Percentiles rank a stretch among this genome's conserved stretches.
These are phyloP conservation scores for Nephila pilipes DNA, from an alignment of 1,140 invertebrate genomes.

Conservation along the genomic window DNA sequence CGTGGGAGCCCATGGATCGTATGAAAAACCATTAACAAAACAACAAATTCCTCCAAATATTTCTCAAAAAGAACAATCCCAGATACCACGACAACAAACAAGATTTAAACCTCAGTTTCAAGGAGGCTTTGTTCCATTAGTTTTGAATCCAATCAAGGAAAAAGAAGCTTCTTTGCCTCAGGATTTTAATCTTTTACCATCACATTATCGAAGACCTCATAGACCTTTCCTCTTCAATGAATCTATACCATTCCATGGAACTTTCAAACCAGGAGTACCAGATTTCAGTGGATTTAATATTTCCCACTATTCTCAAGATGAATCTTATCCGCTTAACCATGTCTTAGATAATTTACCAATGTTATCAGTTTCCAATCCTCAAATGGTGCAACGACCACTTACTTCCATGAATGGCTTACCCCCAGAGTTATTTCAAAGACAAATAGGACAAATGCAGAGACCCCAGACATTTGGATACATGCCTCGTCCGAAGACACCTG, in stretches of 20 bases:
- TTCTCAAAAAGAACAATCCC: neutral
- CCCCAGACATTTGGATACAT: conserved; percentile 26
- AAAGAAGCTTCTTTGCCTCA: conserved; percentile 30
- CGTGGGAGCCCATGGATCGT: neutral
- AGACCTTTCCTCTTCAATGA: conserved; percentile 77
- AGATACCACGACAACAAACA: neutral
- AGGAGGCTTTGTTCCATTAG: conserved; percentile 66
- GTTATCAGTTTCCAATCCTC: conserved; percentile 44
- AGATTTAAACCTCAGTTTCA: conserved; percentile 64
- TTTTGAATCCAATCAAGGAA: conserved; percentile 64
- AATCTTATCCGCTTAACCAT: conserved; percentile 19
- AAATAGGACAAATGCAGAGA: neutral
- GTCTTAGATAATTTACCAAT: conserved; percentile 46
- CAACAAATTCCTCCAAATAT: neutral
- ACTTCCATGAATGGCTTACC: conserved; percentile 24
- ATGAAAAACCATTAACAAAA: neutral
- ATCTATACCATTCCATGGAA: conserved; percentile 78
- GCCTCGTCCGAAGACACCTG: neutral
- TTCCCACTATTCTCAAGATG: conserved; percentile 72
- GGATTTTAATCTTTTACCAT: neutral
- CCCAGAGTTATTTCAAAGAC: conserved; percentile 47
- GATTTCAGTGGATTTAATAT: conserved; percentile 78
- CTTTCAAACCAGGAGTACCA: conserved; percentile 78
- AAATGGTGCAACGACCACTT: conserved; percentile 19
- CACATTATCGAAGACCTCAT: conserved; percentile 51